Evolutionary conservation across 2,113 vertebrate species (phyloP), one percentile per base, ranked within the genome.

Genomic region (Datnioides undecimradiatus): DNA sequence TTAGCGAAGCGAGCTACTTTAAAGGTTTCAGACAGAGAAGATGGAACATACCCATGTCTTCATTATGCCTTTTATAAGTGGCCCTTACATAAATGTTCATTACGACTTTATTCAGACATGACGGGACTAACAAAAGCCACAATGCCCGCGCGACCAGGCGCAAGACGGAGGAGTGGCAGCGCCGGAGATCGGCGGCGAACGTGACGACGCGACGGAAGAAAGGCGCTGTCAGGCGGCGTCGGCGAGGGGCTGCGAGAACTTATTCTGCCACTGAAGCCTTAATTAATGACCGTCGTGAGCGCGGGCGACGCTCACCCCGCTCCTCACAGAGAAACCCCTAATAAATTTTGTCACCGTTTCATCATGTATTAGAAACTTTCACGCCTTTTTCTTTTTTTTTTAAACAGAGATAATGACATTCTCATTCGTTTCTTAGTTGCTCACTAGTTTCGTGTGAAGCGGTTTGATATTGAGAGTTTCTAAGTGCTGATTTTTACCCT

Each of bases 271-370:
- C 3, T n/a, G 23, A 60, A 62, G 79, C 23, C 23, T 68, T 70
- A 70, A 77, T 77, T 62, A 66, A 70, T 70, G 69, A 59, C 36
- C 10, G 43, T 3, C 9, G 29, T 17, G 45, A 45, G 27, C 1
- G 69, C 8, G 29, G 33, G 51, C 25, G 21, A 45, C 12, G 23
- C 27, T 82, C 40, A 55, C 2, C 31, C 17, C 9, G 69, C 69
- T 29, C 49, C 43, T 45, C 11, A 62, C 5, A 27, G 23, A 25
- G 51, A 68, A 23, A 14, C 66, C 41, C 19, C 43, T 41, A 55
- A 34, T 68, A 54, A 19, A 38, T 21, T 38, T 40, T 55, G 40
- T 77, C 65, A 76, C 73, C 64, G 7, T 55, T 40, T 65, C 6
- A 54, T 64, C 10, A 65, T 74, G 58, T 36, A 60, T 49, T 7